A percentile compares a stretch with the other conserved stretches of the same genome.
These are phyloP conservation scores for Chascanopsetta lugubris DNA, from an alignment of 2,113 vertebrate genomes.

Conservation along the genomic window DNA sequence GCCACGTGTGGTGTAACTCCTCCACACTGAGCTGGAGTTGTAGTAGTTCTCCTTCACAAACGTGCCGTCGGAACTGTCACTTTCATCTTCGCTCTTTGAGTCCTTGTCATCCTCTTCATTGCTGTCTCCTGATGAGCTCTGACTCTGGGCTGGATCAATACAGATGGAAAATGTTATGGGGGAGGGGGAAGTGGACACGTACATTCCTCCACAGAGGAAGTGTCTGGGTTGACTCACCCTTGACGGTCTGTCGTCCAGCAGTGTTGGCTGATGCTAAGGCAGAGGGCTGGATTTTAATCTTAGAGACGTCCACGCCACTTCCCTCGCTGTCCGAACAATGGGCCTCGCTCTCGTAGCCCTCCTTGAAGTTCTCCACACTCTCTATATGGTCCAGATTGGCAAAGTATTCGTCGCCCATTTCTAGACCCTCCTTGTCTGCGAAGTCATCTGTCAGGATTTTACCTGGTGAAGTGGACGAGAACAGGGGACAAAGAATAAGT, in stretches of 20 bases:
- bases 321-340: conserved; percentile 92
- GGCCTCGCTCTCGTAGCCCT: conserved; percentile 96
- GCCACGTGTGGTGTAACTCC: conserved; percentile 94
- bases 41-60: conserved; percentile 92
- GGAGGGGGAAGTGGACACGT: not conserved
- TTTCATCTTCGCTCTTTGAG: conserved; percentile 90
- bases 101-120: conserved; percentile 89
- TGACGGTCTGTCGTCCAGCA: conserved; percentile 60
- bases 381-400: conserved; percentile 98
- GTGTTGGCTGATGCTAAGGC: conserved; percentile 57
- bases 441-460: conserved; percentile 98
- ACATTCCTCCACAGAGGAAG: not conserved
- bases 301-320: conserved; percentile 92
- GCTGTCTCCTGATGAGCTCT: conserved; percentile 73
- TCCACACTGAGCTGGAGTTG: conserved; percentile 90
- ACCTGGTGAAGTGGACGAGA: conserved; percentile 73
- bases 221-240: conserved; percentile 37
- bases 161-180: not conserved
- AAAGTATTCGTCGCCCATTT: conserved; percentile 98
- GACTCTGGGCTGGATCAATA: conserved; percentile 51
- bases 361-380: conserved; percentile 98
- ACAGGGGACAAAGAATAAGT: not conserved
- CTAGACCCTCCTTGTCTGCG: conserved; percentile 94
- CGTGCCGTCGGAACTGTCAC: conserved; percentile 95
- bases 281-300: conserved; percentile 74